Base-by-base conservation (phyloP, 1,140 invertebrate species). In the Ceratina japonica region DNA sequence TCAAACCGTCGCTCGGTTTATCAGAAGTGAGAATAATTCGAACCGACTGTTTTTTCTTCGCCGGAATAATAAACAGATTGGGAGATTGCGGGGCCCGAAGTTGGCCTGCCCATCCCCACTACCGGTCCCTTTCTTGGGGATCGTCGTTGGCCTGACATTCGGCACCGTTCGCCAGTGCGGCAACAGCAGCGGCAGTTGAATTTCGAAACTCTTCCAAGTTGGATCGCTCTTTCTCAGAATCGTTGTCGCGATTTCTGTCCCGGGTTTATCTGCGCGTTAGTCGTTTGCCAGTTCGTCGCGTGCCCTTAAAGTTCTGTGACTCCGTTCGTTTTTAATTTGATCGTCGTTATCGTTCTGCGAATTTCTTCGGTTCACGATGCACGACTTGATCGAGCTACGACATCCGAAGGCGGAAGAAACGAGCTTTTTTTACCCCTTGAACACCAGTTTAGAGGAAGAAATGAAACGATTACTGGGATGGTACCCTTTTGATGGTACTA, bases 361-460 rank as follows among this genome's bases (percentile, higher is more conserved):
- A 31, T 31, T 31, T 31, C 27, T n/a, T n/a, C n/a, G n/a, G 27
- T 4, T 31, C 27, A 31, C 27, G 27, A 31, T 31, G 27, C 27
- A 31, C 4, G 27, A 31, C 27, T 31, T 31, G 27, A 31, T n/a
- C n/a, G n/a, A n/a, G n/a, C n/a, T n/a, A n/a, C n/a, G n/a, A n/a
- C n/a, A n/a, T n/a, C n/a, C n/a, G n/a, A n/a, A n/a, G n/a, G n/a
- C n/a, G n/a, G n/a, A n/a, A n/a, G n/a, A n/a, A n/a, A n/a, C n/a
- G n/a, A n/a, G n/a, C n/a, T n/a, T n/a, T n/a, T n/a, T 88, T 18
- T 91, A 84, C 16, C 90, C 90, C 2, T 80, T 88, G n/a, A 91
- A 91, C 24, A 84, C 81, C 8, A 90, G 89, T 15, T 68, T 91
- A 16, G 87, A 90, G 3, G 90, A 91, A 0, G 90, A 91, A 37